A percentile compares a stretch with the other conserved stretches of the same genome.
Conservation (phyloP, 2,113 vertebrate genomes). For the Maccullochella peelii region DNA sequence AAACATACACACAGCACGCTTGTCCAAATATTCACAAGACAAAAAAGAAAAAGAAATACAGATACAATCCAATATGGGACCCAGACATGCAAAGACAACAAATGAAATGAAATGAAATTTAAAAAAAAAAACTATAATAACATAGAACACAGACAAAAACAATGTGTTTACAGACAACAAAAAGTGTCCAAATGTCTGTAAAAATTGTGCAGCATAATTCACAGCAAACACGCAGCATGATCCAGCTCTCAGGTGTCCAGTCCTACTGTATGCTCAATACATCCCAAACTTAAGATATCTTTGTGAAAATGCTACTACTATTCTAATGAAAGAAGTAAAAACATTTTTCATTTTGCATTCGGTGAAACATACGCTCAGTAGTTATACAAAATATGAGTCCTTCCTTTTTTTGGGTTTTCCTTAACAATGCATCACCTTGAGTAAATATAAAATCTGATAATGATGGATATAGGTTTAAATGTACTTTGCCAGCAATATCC, state of each 20-base stretch:
- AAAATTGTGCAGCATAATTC: neutral
- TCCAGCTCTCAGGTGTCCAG: neutral
- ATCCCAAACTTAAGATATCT: neutral
- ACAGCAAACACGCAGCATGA: neutral
- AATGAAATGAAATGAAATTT: neutral
- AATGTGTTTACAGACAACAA: too few species aligned
- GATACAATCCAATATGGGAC: neutral
- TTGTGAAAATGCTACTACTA: neutral
- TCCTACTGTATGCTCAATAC: neutral
- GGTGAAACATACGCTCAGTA: neutral
- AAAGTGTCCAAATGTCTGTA: neutral
- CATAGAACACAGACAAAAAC: too few species aligned
- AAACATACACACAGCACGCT: neutral
- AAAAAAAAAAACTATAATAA: neutral
- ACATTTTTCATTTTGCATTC: neutral
- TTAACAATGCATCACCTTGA: neutral
- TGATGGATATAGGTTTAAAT: neutral
- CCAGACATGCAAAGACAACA: neutral
- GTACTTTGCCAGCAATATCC: neutral
- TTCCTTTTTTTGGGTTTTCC: neutral
- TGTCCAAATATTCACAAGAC: neutral
- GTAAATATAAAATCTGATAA: slow-evolving; percentile 3
- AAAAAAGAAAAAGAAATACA: neutral
- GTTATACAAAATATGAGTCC: neutral
- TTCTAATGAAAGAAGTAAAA: too few species aligned